Evolutionary conservation across 30 jellyfish, hydroid and myxozoan genomes (phyloP), one percentile per base, ranked within the genome.

Genomic region (Aurelia aurita complex sp. Pacific): DNA sequence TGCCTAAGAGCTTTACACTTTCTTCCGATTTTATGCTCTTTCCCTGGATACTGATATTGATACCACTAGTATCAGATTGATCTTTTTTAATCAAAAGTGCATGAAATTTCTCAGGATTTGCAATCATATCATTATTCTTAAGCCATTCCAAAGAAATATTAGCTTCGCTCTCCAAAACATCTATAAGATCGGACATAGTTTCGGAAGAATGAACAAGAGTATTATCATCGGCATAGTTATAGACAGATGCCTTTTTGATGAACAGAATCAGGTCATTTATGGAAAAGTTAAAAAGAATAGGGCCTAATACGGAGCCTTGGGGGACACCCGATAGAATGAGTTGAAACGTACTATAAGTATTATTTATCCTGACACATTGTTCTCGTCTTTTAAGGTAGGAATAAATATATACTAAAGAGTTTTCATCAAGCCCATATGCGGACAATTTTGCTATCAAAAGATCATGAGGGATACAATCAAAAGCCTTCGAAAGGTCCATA

Each of bases 41-140:
- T 17, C 86, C 89, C 18, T 67, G 61, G 52, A 86, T 63, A 55
- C 55, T 86, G 9, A 86, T 69, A 5, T 64, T 43, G 11, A 50
- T 70, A 59, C 77, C 88, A 69, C 92, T 70, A 38, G 86, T 76
- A 50, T 74, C 55, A 38, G 89, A 72, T 68, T 64, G 71, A 33
- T 68, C 67, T 66, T 74, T 69, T 10, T 38, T 35, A 66, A 80
- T 74, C 67, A 29, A 38, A 23, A 61, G 40, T 42, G 89, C 79
- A 36, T 85, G 95, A 64, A 85, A 85, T 85, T 64, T 76, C 66
- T 65, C 79, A 38, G 95, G 95, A 54, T 85, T 85, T 15, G 89
- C 89, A 72, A 85, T 74, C 85, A 85, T 85, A 64, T 85, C 80
- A 70, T 85, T 85, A 63, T 64, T 61, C 57, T 42, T 50, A 11